phyloP scores from a whole-genome alignment of 2,888 invertebrate genomes.

The Masnerella sp. region DNA sequence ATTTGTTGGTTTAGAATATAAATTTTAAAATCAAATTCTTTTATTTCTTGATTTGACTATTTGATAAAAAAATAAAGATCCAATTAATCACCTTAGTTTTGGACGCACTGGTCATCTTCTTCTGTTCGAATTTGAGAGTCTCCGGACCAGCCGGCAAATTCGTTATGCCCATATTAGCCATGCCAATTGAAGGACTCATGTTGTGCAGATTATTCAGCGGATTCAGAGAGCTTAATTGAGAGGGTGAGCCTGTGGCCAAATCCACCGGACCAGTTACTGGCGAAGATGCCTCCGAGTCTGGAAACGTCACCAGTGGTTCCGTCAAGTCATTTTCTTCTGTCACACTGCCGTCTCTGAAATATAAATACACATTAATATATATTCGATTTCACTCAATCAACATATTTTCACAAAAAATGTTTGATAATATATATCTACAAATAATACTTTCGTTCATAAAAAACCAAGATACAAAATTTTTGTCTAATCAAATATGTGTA shows the following conservation, averaged over 20 bases:
- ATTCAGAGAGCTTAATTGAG: constrained; percentile 77
- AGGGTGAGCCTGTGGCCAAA: constrained; percentile 72
- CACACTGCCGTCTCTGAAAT: constrained; percentile 70
- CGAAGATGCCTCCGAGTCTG: constrained; percentile 87
- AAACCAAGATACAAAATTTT: too few species aligned
- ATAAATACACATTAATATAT: too few species aligned
- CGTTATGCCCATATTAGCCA: constrained; percentile 71
- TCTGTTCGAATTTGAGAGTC: constrained; percentile 90
- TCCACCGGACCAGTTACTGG: constrained; percentile 78
- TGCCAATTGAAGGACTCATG: constrained; percentile 70
- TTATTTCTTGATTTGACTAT: too few species aligned
- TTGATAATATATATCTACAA: too few species aligned
- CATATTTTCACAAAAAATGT: neutral
- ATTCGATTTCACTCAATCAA: too few species aligned
- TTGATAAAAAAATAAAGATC: too few species aligned
- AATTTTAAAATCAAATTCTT: too few species aligned
- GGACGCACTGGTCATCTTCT: constrained; percentile 87
- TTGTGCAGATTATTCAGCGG: constrained; percentile 71
- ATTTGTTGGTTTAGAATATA: too few species aligned
- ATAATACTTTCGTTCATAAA: too few species aligned
- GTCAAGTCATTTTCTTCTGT: constrained; percentile 72
- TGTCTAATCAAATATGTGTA: too few species aligned
- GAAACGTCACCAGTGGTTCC: constrained; percentile 89
- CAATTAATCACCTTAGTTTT: constrained; percentile 88
- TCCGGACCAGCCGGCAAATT: constrained; percentile 77